Evolutionary conservation across 1,140 invertebrate genomes (phyloP).

Genomic region (Panulirus ornatus): DNA sequence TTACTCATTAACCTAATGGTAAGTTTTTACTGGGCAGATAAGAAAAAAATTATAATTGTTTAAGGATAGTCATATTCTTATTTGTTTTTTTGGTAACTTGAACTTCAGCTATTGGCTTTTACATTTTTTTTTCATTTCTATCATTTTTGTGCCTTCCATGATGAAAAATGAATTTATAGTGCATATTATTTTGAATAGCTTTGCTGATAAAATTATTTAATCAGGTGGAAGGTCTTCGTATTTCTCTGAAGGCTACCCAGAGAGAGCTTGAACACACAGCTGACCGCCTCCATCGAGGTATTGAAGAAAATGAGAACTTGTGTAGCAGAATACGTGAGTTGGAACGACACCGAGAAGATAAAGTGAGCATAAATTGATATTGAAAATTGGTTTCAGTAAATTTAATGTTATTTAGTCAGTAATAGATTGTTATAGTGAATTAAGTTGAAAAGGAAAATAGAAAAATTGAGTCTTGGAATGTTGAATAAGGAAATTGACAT

Average conservation of each 20-base stretch:
- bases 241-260: constrained; percentile 55
- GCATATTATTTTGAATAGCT: too few relatives aligned
- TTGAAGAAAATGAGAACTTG: constrained; percentile 88
- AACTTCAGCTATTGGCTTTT: not conserved
- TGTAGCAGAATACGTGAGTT: constrained; percentile 85
- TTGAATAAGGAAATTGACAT: too few relatives aligned
- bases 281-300: constrained; percentile 81
- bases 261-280: constrained; percentile 71
- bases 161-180: too few relatives aligned
- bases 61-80: not conserved
- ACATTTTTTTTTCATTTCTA: not conserved
- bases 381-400: too few relatives aligned
- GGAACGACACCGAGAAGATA: constrained; percentile 79
- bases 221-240: constrained; percentile 62
- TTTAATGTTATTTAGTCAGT: not conserved
- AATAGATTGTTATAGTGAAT: too few relatives aligned
- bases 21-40: not conserved
- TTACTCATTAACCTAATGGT: not conserved
- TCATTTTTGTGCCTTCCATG: too few relatives aligned
- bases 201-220: not conserved
- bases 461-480: too few relatives aligned
- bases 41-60: not conserved
- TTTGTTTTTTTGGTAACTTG: too few relatives aligned
- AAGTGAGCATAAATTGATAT: constrained; percentile 25
- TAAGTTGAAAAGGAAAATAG: too few relatives aligned